Percentiles rank a stretch among this genome's conserved stretches.
Conservation (phyloP, 2,888 invertebrate species). For the Lucinisca nassula region DNA sequence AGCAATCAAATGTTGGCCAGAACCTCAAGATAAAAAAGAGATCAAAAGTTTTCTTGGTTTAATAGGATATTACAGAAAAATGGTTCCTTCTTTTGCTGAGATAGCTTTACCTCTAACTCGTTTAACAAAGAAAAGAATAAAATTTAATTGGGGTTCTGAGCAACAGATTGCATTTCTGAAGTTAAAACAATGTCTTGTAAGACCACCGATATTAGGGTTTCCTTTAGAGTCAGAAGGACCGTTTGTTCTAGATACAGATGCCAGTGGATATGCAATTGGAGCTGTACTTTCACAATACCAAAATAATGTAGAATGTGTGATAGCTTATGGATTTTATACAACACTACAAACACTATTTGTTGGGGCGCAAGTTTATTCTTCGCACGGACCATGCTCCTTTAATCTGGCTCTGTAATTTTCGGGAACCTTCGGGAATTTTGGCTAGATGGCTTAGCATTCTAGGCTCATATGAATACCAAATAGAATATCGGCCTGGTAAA, state of each 20-base stretch:
- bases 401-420: slow-evolving; percentile 23
- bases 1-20: slow-evolving; percentile 17
- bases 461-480: no score
- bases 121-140: neutral
- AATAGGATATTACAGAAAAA: slow-evolving; percentile 12
- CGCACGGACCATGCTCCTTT: slow-evolving; percentile 49
- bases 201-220: slow-evolving; percentile 15
- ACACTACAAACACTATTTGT: slow-evolving; percentile 41
- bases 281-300: slow-evolving; percentile 25
- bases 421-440: slow-evolving; percentile 29
- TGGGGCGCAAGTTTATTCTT: slow-evolving; percentile 27
- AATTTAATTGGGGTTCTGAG: neutral
- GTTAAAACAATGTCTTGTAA: neutral
- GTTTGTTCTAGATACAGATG: slow-evolving; percentile 25
- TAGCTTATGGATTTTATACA: slow-evolving; percentile 29
- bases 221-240: neutral
- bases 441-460: no score
- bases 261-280: slow-evolving; percentile 1
- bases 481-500: no score
- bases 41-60: slow-evolving; percentile 27
- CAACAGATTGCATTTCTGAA: slow-evolving; percentile 7
- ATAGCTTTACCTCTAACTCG: slow-evolving; percentile 6
- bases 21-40: slow-evolving; percentile 1
- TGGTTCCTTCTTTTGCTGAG: slow-evolving; percentile 22
- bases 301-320: neutral